These are phyloP conservation scores for Eupithecia vulgata DNA, from an alignment of 2,888 invertebrate genomes.

Conservation along the genomic window DNA sequence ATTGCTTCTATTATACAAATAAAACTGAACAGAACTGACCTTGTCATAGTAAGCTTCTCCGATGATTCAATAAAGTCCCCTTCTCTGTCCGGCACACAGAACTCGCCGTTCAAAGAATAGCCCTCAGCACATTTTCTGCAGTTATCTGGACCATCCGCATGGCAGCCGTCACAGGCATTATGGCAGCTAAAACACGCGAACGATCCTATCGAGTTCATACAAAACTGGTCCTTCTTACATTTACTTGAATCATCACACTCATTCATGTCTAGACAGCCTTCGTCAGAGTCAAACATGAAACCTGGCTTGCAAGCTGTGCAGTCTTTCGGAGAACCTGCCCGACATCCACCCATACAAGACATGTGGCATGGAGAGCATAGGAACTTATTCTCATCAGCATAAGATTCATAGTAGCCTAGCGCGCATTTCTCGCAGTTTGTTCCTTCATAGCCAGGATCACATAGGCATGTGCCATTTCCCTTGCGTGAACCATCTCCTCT, in stretches of 20 bases:
- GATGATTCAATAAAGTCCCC: slow-evolving; percentile 60
- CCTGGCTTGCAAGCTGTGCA: slow-evolving; percentile 86
- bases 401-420: slow-evolving; percentile 88
- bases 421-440: slow-evolving; percentile 91
- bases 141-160: slow-evolving; percentile 96
- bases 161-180: slow-evolving; percentile 91
- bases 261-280: slow-evolving; percentile 93
- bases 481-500: slow-evolving; percentile 95
- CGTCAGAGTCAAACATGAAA: slow-evolving; percentile 88
- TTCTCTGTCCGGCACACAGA: slow-evolving; percentile 88
- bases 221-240: slow-evolving; percentile 89
- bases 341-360: slow-evolving; percentile 91
- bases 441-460: slow-evolving; percentile 92
- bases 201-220: slow-evolving; percentile 94
- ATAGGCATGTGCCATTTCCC: slow-evolving; percentile 95
- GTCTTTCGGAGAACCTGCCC: slow-evolving; percentile 88
- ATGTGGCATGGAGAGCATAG: slow-evolving; percentile 91
- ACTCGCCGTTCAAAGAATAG: slow-evolving; percentile 88
- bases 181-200: slow-evolving; percentile 93
- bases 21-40: slow-evolving; percentile 58
- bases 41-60: slow-evolving; percentile 65
- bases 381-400: slow-evolving; percentile 88
- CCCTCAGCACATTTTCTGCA: slow-evolving; percentile 92
- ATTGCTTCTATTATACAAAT: slow-evolving; percentile 9
- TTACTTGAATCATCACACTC: slow-evolving; percentile 88